Conservation (phyloP, 2,113 vertebrate species). For the Gymnarchus niloticus region DNA sequence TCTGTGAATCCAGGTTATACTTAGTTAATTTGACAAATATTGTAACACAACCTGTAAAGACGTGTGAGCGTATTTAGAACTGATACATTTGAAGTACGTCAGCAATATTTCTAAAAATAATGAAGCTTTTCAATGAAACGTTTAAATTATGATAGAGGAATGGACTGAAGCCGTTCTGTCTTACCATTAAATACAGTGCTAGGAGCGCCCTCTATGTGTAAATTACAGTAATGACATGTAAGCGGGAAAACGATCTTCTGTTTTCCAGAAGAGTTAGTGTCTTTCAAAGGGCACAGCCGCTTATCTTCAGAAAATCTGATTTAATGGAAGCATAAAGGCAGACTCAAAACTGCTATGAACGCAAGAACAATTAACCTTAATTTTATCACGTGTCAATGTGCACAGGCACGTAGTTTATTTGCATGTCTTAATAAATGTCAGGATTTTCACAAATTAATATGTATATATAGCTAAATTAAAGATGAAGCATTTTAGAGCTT, state of each 20-base stretch:
- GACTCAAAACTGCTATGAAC: background rate
- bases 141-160: background rate
- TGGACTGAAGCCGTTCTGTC: background rate
- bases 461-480: background rate
- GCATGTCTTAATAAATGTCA: background rate
- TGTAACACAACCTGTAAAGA: background rate
- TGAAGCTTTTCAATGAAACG: background rate
- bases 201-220: constrained; percentile 16
- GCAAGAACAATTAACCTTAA: background rate
- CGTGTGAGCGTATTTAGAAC: background rate
- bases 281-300: background rate
- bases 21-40: background rate
- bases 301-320: background rate
- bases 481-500: background rate
- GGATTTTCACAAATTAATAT: background rate
- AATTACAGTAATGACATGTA: background rate
- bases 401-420: background rate
- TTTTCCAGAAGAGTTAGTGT: background rate
- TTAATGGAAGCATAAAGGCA: background rate
- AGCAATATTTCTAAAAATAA: background rate
- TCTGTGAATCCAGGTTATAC: background rate
- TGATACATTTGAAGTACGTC: too few species aligned
- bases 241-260: background rate
- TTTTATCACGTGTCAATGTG: background rate
- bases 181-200: background rate